Percentiles rank a stretch among this genome's conserved stretches.
phyloP scores from a whole-genome alignment of 64 coral and sea anemone genomes.

The Montipora efflorescens region DNA sequence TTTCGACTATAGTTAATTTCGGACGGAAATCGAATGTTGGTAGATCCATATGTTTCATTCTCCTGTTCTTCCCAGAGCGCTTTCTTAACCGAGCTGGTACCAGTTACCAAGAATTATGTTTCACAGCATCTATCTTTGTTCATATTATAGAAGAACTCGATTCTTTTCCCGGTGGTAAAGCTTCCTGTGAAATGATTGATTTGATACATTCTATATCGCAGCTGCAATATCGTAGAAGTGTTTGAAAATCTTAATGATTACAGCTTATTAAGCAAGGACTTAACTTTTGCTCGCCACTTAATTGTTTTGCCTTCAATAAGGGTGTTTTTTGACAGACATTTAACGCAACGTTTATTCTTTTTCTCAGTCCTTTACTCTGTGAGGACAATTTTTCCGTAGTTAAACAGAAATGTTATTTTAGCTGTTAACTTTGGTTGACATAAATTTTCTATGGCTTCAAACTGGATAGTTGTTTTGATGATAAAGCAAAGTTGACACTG shows the following conservation, averaged over 20 bases:
- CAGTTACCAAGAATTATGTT: neutral
- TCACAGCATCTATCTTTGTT: constrained; percentile 37
- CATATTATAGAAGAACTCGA: neutral
- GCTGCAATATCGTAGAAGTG: neutral
- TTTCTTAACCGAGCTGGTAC: constrained; percentile 44
- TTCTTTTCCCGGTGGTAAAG: neutral
- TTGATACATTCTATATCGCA: constrained; percentile 12
- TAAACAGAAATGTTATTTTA: constrained; percentile 41
- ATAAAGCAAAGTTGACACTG: too few relatives aligned
- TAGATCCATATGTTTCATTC: constrained; percentile 3
- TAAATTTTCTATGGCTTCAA: constrained; percentile 9
- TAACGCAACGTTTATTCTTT: neutral
- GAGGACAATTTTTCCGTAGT: neutral
- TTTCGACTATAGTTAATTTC: neutral
- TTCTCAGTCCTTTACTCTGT: neutral
- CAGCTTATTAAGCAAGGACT: too few relatives aligned
- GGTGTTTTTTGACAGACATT: neutral
- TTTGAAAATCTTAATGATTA: neutral
- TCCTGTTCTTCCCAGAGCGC: neutral
- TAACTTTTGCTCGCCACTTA: too few relatives aligned
- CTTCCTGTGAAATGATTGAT: constrained; percentile 37
- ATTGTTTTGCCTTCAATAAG: neutral
- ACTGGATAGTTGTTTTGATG: constrained; percentile 7
- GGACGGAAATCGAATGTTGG: neutral
- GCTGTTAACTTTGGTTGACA: constrained; percentile 25